Conservation (phyloP, 2,888 invertebrate species). For the Agrotis clavis region DNA sequence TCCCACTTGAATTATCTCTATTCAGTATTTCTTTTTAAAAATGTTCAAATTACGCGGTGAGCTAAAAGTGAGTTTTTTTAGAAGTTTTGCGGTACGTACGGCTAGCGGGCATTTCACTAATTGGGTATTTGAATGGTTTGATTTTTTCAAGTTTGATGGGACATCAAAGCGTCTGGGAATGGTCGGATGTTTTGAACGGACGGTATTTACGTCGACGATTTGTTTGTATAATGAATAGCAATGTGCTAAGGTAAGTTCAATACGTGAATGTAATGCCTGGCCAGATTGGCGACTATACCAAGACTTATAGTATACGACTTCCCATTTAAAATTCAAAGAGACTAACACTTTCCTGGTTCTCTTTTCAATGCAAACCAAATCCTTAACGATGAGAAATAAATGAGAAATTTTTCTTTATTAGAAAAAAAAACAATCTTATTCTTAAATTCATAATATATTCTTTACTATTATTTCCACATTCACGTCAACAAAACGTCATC, state of each 20-base stretch:
- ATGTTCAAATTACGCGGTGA: constrained; percentile 36
- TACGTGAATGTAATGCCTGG: too few relatives aligned
- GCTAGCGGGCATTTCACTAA: background rate
- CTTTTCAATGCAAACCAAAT: background rate
- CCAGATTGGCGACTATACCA: too few relatives aligned
- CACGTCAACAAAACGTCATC: background rate
- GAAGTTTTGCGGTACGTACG: background rate
- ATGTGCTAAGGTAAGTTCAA: too few relatives aligned
- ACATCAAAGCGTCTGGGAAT: background rate
- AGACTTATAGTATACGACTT: too few relatives aligned
- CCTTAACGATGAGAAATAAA: too few relatives aligned
- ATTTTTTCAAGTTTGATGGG: background rate
- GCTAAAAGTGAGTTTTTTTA: constrained; percentile 8
- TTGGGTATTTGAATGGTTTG: background rate
- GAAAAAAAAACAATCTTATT: too few relatives aligned
- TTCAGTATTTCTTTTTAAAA: constrained; percentile 50
- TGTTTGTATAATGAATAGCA: too few relatives aligned
- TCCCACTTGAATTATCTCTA: constrained; percentile 58
- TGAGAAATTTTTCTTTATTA: too few relatives aligned
- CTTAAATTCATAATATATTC: background rate
- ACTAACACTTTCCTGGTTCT: background rate
- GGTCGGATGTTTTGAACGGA: too few relatives aligned
- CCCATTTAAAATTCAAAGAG: too few relatives aligned
- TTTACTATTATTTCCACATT: too few relatives aligned
- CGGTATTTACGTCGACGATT: too few relatives aligned